Evolutionary conservation across 2,797 vertebrate species (phyloP), one percentile per base, ranked within the genome.

Genomic region (Coregonus ussuriensis): DNA sequence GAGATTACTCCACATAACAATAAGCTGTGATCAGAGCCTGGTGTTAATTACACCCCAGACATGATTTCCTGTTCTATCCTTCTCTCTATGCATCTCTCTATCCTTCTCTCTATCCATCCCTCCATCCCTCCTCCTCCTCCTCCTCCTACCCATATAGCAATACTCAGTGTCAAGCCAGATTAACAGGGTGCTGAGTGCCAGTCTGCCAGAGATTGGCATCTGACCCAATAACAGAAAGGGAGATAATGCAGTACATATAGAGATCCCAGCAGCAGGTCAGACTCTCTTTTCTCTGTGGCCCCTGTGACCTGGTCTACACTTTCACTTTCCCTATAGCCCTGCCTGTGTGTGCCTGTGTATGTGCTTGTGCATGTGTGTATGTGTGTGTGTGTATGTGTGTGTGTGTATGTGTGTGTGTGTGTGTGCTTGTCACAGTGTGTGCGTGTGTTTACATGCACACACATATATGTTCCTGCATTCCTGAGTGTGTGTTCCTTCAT

Each of bases 41-140:
- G 69, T 37, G 41, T 80, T 87, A 88, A 89, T 87, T 87, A 88
- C 80, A 88, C 79, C 70, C 72, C 67, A 79, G 74, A 9, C 72
- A 54, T 78, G 52, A 79, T 78, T 74, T 74, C 71, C 35, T 25
- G 47, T 41, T 71, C 37, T 47, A 25, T 52, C 33, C 16, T 16
- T 16, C 53, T 37, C 67, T 66, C 21, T 13, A 31, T 29, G 4
- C 25, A 11, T 67, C 29, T 35, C 37, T 68, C 13, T 6, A 35
- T 33, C 31, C 15, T 18, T 41, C 6, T 69, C 41, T 47, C 21
- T 56, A 56, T 56, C 16, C 16, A 47, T 47, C 25, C 18, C 6
- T 70, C 35, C 7, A 9, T 13, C 68, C 35, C 18, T 9, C 33
- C 35, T 13, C 33, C 15, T 52, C 31, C 31, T 21, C 47, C 41